These are phyloP conservation scores for Myopa tessellatipennis DNA, from an alignment of 2,888 invertebrate genomes.

Conservation along the genomic window DNA sequence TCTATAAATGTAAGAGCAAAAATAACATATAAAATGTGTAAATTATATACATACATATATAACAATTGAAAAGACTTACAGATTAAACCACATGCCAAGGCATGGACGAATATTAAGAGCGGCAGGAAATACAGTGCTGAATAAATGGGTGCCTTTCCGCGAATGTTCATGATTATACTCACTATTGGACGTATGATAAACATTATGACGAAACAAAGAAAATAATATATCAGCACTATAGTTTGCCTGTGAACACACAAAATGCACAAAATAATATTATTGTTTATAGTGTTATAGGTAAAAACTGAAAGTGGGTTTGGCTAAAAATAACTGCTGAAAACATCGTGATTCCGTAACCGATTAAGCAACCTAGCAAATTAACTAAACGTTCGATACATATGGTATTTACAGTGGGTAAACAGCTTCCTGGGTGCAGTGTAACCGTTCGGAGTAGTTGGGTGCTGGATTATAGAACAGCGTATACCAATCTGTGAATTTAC, in stretches of 20 bases:
- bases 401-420: conserved; percentile 92
- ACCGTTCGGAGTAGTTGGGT: conserved; percentile 87
- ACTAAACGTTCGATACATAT: background rate
- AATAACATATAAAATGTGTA: background rate
- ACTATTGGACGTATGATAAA: conserved; percentile 82
- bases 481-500: conserved; percentile 94
- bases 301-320: background rate
- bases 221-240: conserved; percentile 90
- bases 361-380: too few relatives aligned
- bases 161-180: conserved; percentile 75
- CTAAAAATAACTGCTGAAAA: too few relatives aligned
- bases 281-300: background rate
- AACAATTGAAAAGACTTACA: conserved; percentile 74
- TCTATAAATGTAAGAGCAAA: conserved; percentile 71
- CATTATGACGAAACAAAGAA: conserved; percentile 82
- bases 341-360: too few relatives aligned
- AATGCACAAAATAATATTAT: conserved; percentile 53
- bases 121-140: conserved; percentile 95
- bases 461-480: conserved; percentile 93
- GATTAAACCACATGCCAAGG: conserved; percentile 89
- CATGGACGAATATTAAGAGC: conserved; percentile 85
- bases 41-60: conserved; percentile 5
- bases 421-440: conserved; percentile 97
- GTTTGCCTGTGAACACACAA: conserved; percentile 78
- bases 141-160: conserved; percentile 86